Base-by-base conservation (phyloP, 2,888 invertebrate species). In the Epinotia bilunana region DNA sequence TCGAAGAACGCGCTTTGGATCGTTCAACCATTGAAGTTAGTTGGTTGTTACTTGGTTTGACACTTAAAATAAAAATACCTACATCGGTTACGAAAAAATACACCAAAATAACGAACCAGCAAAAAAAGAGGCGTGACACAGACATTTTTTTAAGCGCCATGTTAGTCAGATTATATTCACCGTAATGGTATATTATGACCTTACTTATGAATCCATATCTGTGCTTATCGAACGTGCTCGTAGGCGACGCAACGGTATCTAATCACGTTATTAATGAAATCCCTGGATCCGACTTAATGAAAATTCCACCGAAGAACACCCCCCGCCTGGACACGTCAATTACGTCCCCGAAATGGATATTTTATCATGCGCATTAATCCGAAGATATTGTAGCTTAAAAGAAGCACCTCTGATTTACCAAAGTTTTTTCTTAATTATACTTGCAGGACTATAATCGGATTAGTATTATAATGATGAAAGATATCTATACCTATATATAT, bases 181-280 rank as follows among this genome's bases (percentile, higher is more conserved):
- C 39, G 1, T 1, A n/a, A 53, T 1, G 53, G n/a, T 53, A n/a
- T n/a, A 5, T 53, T 53, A 7, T 53, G 53, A 53, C 33, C 33
- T 60, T 13, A 12, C 7, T n/a, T 60, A 43, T 46, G 1, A 61
- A 61, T 33, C 23, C 7, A 16, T 1, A 33, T 33, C 63, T 12
- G 46, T 58, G 43, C 62, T 68, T 71, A 71, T 72, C 65, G 57
- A 65, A 67, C 68, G 49, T 69, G 70, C 57, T 28, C 55, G 70
- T 28, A 28, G 64, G 65, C 53, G 53, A n/a, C 65, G 74, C 55
- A 55, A 16, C 20, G 53, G 74, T 72, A 72, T 79, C 78, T 82
- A 83, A 84, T 83, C 79, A 78, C 78, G 80, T 82, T 82, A 83
- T 81, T 83, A 83, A 84, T 82, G 80, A 80, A 78, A 80, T 79